Base-by-base conservation (phyloP, 1,140 invertebrate genomes). In the Coptotermes formosanus region DNA sequence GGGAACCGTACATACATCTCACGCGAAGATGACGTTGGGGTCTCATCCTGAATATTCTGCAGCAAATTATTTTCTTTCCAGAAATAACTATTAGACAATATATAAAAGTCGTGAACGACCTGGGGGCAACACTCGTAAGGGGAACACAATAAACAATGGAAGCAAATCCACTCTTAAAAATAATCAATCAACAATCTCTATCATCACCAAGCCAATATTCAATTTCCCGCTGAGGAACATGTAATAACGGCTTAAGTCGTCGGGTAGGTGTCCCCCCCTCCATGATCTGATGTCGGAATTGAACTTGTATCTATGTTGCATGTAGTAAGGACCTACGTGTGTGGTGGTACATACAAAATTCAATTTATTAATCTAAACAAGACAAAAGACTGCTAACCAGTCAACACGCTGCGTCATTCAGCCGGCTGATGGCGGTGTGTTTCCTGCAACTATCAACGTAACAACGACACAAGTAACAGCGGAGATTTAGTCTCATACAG, bases 311-410 rank as follows among this genome's bases (percentile, higher is more conserved):
- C n/a, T 3, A 75, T 75, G 64, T 75, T 75, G 25, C 64, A 30
- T 25, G n/a, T 25, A 75, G n/a, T n/a, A 75, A 75, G n/a, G n/a
- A 14, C 9, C 64, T 25, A 75, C 64, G 64, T 75, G 64, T 75
- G 64, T 75, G 64, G 64, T 25, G 64, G 2, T 75, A 75, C 64
- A 30, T 75, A 75, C 64, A 75, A 75, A 75, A 75, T 75, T 75
- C 64, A 75, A 75, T 75, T 75, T 75, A 75, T 75, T 75, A 75
- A 75, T 75, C 64, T 75, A 75, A 75, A 75, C 64, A 75, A 75
- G 64, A 75, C 64, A 75, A 75, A 75, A 75, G 64, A 75, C 64
- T 75, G 64, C 64, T 75, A 75, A 75, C n/a, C 64, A 75, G 64
- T 75, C 64, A 30, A 75, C 64, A 30, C 64, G 64, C 64, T 75